These are phyloP conservation scores for Bombyx mandarina DNA, from an alignment of 1,140 invertebrate species.

Conservation along the genomic window DNA sequence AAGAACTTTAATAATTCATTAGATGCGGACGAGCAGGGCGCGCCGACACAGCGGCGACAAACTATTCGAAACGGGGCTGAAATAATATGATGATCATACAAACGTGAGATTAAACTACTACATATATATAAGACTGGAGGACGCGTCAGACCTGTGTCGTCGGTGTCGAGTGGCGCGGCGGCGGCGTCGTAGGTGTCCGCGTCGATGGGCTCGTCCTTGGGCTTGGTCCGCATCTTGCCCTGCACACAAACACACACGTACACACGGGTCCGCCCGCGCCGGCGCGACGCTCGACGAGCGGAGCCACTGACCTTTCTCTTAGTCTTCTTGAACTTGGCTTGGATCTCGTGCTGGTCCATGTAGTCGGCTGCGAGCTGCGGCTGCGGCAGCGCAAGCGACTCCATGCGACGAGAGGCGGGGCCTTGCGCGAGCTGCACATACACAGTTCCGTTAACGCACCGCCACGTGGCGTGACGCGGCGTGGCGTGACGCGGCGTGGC, in stretches of 20 bases:
- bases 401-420: constrained; percentile 51
- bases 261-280: neutral
- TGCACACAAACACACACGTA: constrained; percentile 11
- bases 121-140: neutral
- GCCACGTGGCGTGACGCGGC: constrained; percentile 12
- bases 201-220: constrained; percentile 66
- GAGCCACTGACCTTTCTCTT: constrained; percentile 80
- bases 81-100: too few relatives aligned
- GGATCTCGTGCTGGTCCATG: constrained; percentile 85
- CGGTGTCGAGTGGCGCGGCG: constrained; percentile 48
- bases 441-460: constrained; percentile 70
- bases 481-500: neutral
- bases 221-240: constrained; percentile 70
- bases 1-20: too few relatives aligned
- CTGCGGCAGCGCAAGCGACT: constrained; percentile 78
- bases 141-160: constrained; percentile 51
- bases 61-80: too few relatives aligned
- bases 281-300: neutral
- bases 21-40: too few relatives aligned
- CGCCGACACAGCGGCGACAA: too few relatives aligned
- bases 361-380: constrained; percentile 90
- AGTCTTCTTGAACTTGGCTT: constrained; percentile 92
- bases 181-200: constrained; percentile 54
- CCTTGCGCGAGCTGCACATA: constrained; percentile 27
- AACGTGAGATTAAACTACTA: too few relatives aligned